Conservation (phyloP, 2,888 invertebrate genomes). For the Kuschelorhynchus macadamiae region DNA sequence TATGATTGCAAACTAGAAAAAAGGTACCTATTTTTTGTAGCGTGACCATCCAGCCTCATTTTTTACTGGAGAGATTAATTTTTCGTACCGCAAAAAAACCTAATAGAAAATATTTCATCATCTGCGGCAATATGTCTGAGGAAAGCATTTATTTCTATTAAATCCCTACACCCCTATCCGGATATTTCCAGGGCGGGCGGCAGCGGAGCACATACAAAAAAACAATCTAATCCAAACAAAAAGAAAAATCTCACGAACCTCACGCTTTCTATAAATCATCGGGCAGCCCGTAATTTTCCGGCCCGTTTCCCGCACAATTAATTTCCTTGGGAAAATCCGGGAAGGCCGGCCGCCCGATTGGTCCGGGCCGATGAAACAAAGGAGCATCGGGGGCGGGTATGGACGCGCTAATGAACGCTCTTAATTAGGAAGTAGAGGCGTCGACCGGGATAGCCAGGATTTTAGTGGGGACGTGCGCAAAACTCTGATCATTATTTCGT, state of each 20-base stretch:
- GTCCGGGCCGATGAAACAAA: slow-evolving; percentile 39
- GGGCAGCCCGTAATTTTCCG: slow-evolving; percentile 47
- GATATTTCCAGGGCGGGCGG: too few species aligned
- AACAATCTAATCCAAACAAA: slow-evolving; percentile 48
- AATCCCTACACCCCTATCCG: slow-evolving; percentile 10
- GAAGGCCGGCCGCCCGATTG: slow-evolving; percentile 36
- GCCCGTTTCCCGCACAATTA: slow-evolving; percentile 43
- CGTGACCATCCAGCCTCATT: too few species aligned
- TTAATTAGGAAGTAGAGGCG: slow-evolving; percentile 45
- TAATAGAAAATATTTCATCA: too few species aligned
- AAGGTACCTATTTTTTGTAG: too few species aligned
- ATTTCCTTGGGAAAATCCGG: slow-evolving; percentile 48
- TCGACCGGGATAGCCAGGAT: slow-evolving; percentile 29
- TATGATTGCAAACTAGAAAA: too few species aligned
- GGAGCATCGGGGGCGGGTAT: slow-evolving; percentile 41
- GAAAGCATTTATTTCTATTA: slow-evolving; percentile 25
- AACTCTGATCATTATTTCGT: not conserved
- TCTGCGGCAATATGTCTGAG: too few species aligned
- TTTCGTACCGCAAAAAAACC: too few species aligned
- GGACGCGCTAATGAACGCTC: slow-evolving; percentile 46
- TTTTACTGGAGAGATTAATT: too few species aligned
- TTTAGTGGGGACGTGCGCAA: not conserved
- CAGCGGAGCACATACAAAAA: slow-evolving; percentile 21
- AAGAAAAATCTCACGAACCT: slow-evolving; percentile 45
- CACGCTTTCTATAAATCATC: slow-evolving; percentile 46